phyloP scores from a whole-genome alignment of 2,113 vertebrate species.

The Tricholaema leucomelas region DNA sequence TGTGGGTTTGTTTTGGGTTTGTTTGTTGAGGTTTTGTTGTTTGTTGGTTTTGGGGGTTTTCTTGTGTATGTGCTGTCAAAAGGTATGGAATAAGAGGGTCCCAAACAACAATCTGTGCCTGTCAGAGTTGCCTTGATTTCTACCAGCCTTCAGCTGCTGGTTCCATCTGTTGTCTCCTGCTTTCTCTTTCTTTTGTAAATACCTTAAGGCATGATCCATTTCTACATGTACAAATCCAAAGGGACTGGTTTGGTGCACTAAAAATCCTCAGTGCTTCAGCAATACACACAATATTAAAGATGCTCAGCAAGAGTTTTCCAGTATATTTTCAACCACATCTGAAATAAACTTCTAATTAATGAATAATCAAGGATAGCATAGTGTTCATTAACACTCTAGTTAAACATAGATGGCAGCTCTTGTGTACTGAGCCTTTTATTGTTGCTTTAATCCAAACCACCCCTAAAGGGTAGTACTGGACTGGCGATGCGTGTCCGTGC shows the following conservation, averaged over 20 bases:
- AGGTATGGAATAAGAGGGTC: neutral
- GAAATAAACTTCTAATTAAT: neutral
- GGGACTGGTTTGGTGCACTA: neutral
- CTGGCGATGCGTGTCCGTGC: neutral
- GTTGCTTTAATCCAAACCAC: neutral
- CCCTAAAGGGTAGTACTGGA: neutral
- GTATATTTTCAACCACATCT: neutral
- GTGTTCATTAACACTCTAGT: neutral
- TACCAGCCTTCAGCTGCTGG: slow-evolving; percentile 12
- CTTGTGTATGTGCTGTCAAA: neutral
- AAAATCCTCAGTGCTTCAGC: neutral
- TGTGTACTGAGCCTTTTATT: neutral
- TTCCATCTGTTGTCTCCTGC: slow-evolving; percentile 50
- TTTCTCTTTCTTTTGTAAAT: neutral
- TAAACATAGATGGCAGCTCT: neutral
- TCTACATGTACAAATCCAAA: accelerated
- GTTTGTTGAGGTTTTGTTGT: neutral
- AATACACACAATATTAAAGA: neutral
- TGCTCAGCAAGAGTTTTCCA: neutral
- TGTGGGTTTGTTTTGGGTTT: no score
- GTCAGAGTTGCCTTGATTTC: neutral
- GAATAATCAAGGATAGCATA: neutral
- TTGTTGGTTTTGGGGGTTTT: neutral
- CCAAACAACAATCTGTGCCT: neutral
- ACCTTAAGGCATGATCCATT: slow-evolving; percentile 8